Conservation (phyloP, 2,888 invertebrate species). For the Abscondita cerata region DNA sequence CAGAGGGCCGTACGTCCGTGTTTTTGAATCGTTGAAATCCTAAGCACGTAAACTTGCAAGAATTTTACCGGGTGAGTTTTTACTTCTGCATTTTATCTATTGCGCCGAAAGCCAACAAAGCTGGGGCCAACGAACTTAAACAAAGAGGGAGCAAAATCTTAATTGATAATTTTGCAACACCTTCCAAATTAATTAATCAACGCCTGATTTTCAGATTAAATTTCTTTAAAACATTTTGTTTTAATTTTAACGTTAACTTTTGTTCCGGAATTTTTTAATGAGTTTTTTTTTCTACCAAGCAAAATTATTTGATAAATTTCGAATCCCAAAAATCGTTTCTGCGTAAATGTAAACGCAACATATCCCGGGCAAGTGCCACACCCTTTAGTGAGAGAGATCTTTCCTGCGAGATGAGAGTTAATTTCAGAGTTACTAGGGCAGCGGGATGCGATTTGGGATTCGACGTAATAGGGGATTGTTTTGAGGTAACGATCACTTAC, state of each 20-base stretch:
- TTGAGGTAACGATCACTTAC: background rate
- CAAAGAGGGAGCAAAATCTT: constrained; percentile 24
- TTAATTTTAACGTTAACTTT: background rate
- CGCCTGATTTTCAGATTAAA: background rate
- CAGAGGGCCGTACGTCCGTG: constrained; percentile 7
- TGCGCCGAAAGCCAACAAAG: constrained; percentile 29
- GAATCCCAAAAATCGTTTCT: constrained; percentile 19
- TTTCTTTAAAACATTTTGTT: background rate
- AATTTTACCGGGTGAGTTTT: constrained; percentile 29
- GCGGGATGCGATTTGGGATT: constrained; percentile 28
- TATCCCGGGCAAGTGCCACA: constrained; percentile 42
- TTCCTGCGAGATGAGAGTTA: constrained; percentile 38
- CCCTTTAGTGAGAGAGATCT: constrained; percentile 38
- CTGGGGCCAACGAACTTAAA: constrained; percentile 30
- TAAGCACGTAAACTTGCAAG: constrained; percentile 21
- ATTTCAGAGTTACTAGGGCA: constrained; percentile 30
- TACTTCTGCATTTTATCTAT: constrained; percentile 21
- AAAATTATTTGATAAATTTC: constrained; percentile 1
- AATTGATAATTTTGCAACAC: background rate
- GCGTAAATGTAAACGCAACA: constrained; percentile 31
- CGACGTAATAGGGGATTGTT: constrained; percentile 14
- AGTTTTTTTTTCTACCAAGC: no score
- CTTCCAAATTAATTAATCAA: background rate
- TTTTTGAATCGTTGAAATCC: constrained; percentile 19
- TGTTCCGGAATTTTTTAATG: no score